phyloP scores from a whole-genome alignment of 2,113 vertebrate genomes.

The Rhinogobius similis region DNA sequence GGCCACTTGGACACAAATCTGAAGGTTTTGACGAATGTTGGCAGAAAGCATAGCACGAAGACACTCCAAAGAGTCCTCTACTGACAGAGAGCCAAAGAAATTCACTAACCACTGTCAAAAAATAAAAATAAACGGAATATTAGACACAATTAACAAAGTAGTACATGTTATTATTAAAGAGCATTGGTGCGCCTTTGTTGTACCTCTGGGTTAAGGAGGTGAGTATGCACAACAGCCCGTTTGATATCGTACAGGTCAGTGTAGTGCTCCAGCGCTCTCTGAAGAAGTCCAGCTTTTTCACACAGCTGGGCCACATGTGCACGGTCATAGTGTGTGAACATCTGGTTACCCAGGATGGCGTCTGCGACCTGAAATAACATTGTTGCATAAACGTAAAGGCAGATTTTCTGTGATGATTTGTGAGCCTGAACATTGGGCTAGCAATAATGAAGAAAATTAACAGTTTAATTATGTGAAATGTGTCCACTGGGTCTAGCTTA shows the following conservation, averaged over 20 bases:
- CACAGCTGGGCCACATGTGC: conserved; percentile 98
- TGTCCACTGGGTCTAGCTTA: neutral
- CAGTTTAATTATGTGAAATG: neutral
- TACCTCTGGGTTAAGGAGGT: conserved; percentile 98
- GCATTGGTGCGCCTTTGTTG: neutral
- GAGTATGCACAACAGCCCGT: conserved; percentile 95
- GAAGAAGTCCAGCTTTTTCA: conserved; percentile 96
- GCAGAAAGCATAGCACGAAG: conserved; percentile 97
- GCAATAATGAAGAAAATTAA: neutral
- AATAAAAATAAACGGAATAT: conserved; percentile 8
- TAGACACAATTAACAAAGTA: neutral
- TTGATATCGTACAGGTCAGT: conserved; percentile 98
- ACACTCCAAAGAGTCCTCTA: conserved; percentile 97
- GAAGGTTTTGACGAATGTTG: conserved; percentile 98
- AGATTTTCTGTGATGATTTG: neutral
- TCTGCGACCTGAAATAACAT: conserved; percentile 87
- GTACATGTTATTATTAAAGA: neutral
- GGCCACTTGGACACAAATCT: conserved; percentile 98
- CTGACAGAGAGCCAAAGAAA: conserved; percentile 96
- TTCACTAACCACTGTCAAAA: conserved; percentile 99
- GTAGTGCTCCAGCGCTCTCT: conserved; percentile 96
- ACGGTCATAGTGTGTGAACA: conserved; percentile 98
- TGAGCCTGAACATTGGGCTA: neutral
- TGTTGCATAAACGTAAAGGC: neutral
- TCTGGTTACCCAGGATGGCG: conserved; percentile 97